These are phyloP conservation scores for Hydrotaea diabolus DNA, from an alignment of 2,888 invertebrate species.

Conservation along the genomic window DNA sequence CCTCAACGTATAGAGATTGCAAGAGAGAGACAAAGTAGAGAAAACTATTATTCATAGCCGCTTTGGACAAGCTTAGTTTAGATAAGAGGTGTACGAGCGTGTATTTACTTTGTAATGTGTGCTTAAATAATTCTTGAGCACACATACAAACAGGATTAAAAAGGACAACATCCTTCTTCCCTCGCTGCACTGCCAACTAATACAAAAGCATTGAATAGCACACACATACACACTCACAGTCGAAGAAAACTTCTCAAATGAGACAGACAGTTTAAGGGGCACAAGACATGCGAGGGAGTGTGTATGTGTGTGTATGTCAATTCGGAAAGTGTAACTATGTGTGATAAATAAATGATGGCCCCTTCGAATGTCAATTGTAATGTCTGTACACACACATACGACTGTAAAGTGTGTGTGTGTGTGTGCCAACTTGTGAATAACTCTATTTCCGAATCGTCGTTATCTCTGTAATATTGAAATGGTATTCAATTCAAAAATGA, in stretches of 20 bases:
- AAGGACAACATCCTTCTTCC: constrained; percentile 58
- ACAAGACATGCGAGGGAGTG: constrained; percentile 5
- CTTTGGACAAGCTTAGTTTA: constrained; percentile 59
- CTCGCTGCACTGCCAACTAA: background rate
- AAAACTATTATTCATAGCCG: constrained; percentile 54
- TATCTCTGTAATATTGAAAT: constrained; percentile 15
- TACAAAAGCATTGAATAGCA: constrained; percentile 6
- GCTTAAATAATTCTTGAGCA: constrained; percentile 65
- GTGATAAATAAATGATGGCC: constrained; percentile 42
- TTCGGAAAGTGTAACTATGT: constrained; percentile 31
- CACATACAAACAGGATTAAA: constrained; percentile 64
- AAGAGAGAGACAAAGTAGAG: background rate
- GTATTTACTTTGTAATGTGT: constrained; percentile 66
- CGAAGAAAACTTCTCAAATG: constrained; percentile 18
- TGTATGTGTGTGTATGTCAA: background rate
- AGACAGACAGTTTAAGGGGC: constrained; percentile 7
- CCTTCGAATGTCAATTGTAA: constrained; percentile 44
- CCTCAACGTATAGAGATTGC: background rate
- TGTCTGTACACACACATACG: constrained; percentile 18
- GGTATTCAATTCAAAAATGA: constrained; percentile 15
- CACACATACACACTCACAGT: constrained; percentile 4
- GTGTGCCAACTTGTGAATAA: constrained; percentile 17
- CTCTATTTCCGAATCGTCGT: constrained; percentile 1
- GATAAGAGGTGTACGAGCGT: constrained; percentile 64
- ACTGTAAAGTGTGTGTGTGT: background rate